A percentile compares a stretch with the other conserved stretches of the same genome.
Conservation (phyloP, 2,797 vertebrate genomes). For the Urocyon cinereoargenteus region DNA sequence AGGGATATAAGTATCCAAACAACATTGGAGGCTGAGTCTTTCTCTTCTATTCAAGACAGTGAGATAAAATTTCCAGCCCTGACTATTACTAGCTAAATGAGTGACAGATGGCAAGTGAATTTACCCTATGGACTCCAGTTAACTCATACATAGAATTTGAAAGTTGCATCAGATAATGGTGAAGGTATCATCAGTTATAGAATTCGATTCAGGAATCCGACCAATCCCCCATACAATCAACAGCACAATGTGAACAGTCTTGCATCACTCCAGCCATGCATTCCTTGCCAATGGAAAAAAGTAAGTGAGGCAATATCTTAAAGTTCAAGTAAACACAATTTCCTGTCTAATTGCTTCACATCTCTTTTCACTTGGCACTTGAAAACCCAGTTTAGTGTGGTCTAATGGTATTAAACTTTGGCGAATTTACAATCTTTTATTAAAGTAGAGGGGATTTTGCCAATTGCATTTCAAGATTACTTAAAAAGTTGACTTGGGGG, state of each 20-base stretch:
- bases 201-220: not conserved
- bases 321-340: conserved; percentile 55
- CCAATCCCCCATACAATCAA: not conserved
- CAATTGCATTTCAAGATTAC: conserved; percentile 55
- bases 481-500: conserved; percentile 46
- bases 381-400: conserved; percentile 19
- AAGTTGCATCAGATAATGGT: not conserved
- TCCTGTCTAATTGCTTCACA: conserved; percentile 14
- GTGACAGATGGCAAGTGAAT: not conserved
- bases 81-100: not conserved
- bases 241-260: not conserved
- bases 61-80: not conserved
- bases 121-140: not conserved
- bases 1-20: not conserved
- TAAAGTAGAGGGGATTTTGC: conserved; percentile 15
- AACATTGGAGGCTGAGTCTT: not conserved
- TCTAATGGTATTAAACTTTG: conserved; percentile 30
- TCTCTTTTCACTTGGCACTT: not conserved
- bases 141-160: not conserved
- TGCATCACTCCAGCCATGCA: not conserved
- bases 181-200: not conserved
- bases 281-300: not conserved
- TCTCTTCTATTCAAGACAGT: not conserved
- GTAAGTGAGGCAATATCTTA: not conserved
- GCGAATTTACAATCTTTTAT: conserved; percentile 23